phyloP scores from a whole-genome alignment of 2,888 invertebrate species.

The Noctua fimbriata region DNA sequence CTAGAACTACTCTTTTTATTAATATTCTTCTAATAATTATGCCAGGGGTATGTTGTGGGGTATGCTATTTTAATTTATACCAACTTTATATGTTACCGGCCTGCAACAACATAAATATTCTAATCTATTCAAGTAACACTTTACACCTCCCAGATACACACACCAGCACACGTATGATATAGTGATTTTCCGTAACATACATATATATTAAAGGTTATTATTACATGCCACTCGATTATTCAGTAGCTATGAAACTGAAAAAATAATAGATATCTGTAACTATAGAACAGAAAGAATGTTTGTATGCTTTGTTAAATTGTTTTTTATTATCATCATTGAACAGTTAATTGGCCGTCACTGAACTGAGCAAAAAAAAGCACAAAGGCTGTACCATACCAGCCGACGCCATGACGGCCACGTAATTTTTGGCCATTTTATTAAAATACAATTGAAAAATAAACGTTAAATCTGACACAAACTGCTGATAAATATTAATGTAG shows the following conservation, averaged over 20 bases:
- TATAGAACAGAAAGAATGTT: not conserved
- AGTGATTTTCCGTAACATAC: not conserved
- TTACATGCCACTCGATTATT: not conserved
- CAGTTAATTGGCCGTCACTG: not conserved
- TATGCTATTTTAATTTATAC: too few species aligned
- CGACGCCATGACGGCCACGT: constrained; percentile 9
- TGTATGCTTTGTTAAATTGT: not conserved
- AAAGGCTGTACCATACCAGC: not conserved
- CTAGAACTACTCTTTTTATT: not conserved
- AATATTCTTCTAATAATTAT: not conserved
- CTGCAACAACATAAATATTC: not conserved
- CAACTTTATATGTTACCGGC: not conserved
- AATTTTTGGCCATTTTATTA: constrained; percentile 9
- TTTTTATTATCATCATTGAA: not conserved
- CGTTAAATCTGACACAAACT: constrained; percentile 6
- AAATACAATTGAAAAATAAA: constrained; percentile 14
- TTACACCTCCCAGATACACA: not conserved
- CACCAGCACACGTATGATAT: too few species aligned
- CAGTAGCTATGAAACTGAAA: not conserved
- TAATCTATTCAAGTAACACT: not conserved
- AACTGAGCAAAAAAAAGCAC: constrained; percentile 9
- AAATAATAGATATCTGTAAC: not conserved
- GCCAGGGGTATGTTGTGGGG: too few species aligned
- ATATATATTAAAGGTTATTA: not conserved
- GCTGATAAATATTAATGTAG: constrained; percentile 11